Evolutionary conservation across 2,888 invertebrate species (phyloP), one percentile per base, ranked within the genome.

Genomic region (Cryptocheilus praepositus): DNA sequence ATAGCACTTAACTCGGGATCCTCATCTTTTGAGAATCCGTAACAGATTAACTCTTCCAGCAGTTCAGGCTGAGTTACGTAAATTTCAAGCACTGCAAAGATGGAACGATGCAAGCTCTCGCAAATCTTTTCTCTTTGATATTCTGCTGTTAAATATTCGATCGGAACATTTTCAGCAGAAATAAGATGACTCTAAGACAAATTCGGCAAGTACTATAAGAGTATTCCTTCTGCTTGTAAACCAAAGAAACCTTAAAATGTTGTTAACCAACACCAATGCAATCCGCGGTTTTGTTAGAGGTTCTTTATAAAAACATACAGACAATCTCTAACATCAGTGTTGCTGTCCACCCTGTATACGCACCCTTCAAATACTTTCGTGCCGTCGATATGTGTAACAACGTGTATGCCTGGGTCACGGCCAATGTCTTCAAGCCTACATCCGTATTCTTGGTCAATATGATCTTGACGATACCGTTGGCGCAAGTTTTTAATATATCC

Each of bases 71-170:
- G 43, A 0, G 55, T 36, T 18, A 73, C 28, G n/a, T 71, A 82
- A 19, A 22, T 72, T 21, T 71, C 36, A 19, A 81, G 57, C 25
- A 81, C 81, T 82, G 59, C 13, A 70, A 70, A 7, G 28, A n/a
- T 16, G 8, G 45, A 5, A 36, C 49, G 36, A 3, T 52, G 21
- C 13, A 45, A 57, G 11, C 52, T 7, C 21, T 5, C 7, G 13
- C 11, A 57, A 28, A 28, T 46, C 5, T 25, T 25, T 25, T 25
- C 25, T 25, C 25, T n/a, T n/a, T n/a, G n/a, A n/a, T n/a, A n/a
- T n/a, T n/a, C n/a, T n/a, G n/a, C n/a, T n/a, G n/a, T n/a, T n/a
- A n/a, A n/a, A n/a, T n/a, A n/a, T n/a, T n/a, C n/a, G n/a, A n/a
- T n/a, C n/a, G n/a, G n/a, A n/a, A n/a, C n/a, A n/a, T n/a, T n/a